Evolutionary conservation across 2,888 invertebrate species (phyloP).

Genomic region (Eubasilissa splendida): DNA sequence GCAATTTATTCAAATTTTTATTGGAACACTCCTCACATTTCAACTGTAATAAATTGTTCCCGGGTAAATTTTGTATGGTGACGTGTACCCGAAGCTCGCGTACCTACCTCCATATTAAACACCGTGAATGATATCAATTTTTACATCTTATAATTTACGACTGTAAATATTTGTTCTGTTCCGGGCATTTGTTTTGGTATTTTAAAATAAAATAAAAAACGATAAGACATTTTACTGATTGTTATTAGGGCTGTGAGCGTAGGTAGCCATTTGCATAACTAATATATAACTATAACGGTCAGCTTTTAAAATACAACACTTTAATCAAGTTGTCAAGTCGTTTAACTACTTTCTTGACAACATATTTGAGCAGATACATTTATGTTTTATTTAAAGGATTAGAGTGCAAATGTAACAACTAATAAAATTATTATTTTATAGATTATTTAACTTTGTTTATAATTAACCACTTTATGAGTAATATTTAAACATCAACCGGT

Average conservation of each 20-base stretch:
- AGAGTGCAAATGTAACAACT: too few species aligned
- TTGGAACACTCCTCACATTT: constrained; percentile 48
- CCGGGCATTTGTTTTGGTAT: constrained; percentile 52
- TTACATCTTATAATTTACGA: constrained; percentile 57
- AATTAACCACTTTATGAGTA: too few species aligned
- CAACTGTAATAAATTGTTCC: constrained; percentile 51
- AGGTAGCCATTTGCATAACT: constrained; percentile 46
- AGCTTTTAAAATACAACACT: background rate
- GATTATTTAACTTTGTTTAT: too few species aligned
- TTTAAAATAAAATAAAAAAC: constrained; percentile 27
- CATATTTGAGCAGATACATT: too few species aligned
- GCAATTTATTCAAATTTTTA: constrained; percentile 51
- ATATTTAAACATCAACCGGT: too few species aligned
- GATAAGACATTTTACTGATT: constrained; percentile 24
- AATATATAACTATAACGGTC: constrained; percentile 45
- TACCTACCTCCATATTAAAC: constrained; percentile 20
- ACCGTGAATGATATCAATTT: constrained; percentile 53
- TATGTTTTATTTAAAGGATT: too few species aligned
- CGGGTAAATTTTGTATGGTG: constrained; percentile 24
- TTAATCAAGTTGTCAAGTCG: too few species aligned
- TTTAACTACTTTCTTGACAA: too few species aligned
- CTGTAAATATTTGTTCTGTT: constrained; percentile 58
- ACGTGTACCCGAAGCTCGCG: constrained; percentile 1
- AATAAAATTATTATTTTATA: too few species aligned
- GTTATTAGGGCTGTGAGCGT: constrained; percentile 24